Conservation (phyloP, 2,113 vertebrate species). For the Zingel zingel region DNA sequence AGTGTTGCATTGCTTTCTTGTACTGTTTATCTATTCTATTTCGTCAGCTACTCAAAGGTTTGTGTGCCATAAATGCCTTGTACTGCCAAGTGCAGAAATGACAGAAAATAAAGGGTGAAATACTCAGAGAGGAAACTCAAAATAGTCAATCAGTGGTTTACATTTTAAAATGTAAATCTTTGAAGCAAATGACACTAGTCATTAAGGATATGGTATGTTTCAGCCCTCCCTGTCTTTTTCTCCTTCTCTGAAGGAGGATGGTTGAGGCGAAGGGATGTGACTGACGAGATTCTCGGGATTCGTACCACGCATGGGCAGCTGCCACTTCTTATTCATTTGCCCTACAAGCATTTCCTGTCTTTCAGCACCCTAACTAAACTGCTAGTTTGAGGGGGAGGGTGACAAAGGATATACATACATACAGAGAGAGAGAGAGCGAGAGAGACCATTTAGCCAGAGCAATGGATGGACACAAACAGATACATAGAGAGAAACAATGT, state of each 20-base stretch:
- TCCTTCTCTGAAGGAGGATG: conserved; percentile 17
- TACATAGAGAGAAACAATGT: conserved; percentile 69
- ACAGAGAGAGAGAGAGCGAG: background rate
- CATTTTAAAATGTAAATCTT: background rate
- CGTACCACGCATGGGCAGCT: conserved; percentile 65
- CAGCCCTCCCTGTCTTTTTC: background rate
- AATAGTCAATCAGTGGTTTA: background rate
- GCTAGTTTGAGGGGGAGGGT: conserved; percentile 54
- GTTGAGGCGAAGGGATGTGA: conserved; percentile 45
- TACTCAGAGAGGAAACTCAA: background rate
- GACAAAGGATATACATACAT: conserved; percentile 38
- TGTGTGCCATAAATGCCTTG: background rate
- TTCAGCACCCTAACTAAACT: conserved; percentile 61
- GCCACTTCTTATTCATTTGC: conserved; percentile 70
- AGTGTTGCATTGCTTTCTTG: background rate
- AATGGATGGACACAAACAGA: conserved; percentile 66
- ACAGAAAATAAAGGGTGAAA: background rate
- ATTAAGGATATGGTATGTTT: background rate
- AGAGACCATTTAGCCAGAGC: conserved; percentile 51
- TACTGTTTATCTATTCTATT: background rate
- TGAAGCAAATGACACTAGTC: background rate
- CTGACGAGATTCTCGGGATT: conserved; percentile 58
- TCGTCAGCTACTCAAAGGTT: background rate
- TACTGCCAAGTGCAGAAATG: too few species aligned
- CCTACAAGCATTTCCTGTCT: conserved; percentile 72